A percentile compares a stretch with the other conserved stretches of the same genome.
Conservation (phyloP, 64 coral and sea anemone genomes). For the Montipora sp. region DNA sequence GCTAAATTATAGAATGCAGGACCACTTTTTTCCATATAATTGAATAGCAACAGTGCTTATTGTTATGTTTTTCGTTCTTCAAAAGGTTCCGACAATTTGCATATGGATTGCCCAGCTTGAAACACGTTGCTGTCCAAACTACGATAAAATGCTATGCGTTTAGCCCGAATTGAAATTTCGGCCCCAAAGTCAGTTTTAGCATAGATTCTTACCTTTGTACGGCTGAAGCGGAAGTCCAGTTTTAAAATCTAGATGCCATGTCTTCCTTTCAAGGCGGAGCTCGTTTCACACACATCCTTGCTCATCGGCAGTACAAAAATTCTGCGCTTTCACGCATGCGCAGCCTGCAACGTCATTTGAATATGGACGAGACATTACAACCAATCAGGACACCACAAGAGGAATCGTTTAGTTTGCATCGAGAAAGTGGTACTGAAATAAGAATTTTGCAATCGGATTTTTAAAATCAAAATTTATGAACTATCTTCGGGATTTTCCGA, state of each 20-base stretch:
- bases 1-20: too few relatives aligned
- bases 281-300: background rate
- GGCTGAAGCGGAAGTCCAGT: background rate
- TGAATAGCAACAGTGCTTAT: too few relatives aligned
- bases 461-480: too few relatives aligned
- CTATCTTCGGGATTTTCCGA: too few relatives aligned
- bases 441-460: too few relatives aligned
- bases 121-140: too few relatives aligned
- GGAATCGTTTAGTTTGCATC: background rate
- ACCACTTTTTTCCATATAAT: too few relatives aligned
- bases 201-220: background rate
- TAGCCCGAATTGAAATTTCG: background rate
- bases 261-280: background rate
- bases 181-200: background rate
- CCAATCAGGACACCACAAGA: background rate
- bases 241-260: background rate
- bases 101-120: too few relatives aligned
- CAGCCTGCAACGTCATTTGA: background rate
- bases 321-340: background rate
- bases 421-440: too few relatives aligned
- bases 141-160: background rate
- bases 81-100: too few relatives aligned
- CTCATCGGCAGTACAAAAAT: background rate
- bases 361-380: background rate
- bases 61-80: too few relatives aligned